A percentile compares a stretch with the other conserved stretches of the same genome.
Evolutionary conservation across 2,888 invertebrate species (phyloP).

Genomic region (Lasiommata megera): DNA sequence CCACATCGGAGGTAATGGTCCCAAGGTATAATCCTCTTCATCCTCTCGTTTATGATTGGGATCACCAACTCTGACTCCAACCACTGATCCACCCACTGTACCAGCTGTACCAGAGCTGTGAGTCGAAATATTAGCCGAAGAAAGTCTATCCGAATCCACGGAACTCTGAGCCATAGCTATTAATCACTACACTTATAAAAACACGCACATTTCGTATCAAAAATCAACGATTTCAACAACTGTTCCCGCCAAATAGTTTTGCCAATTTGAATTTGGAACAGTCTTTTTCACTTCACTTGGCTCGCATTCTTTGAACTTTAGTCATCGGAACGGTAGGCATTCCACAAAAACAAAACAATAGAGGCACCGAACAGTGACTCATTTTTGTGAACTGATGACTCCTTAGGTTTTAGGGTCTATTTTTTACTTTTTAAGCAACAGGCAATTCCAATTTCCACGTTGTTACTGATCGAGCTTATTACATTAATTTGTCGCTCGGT

Average conservation of each 20-base stretch:
- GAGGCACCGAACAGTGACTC: conserved; percentile 67
- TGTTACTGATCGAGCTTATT: conserved; percentile 31
- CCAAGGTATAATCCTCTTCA: conserved; percentile 89
- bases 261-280: conserved; percentile 31
- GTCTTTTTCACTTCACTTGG: conserved; percentile 32
- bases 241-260: conserved; percentile 30
- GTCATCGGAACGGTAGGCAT: conserved; percentile 60
- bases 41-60: conserved; percentile 71
- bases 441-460: conserved; percentile 51
- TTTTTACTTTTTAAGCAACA: conserved; percentile 40
- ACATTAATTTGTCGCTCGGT: conserved; percentile 46
- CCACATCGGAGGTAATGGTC: conserved; percentile 97
- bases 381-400: conserved; percentile 63
- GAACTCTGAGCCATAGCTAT: conserved; percentile 67
- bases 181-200: conserved; percentile 14
- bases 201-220: conserved; percentile 20
- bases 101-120: conserved; percentile 75
- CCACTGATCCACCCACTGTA: conserved; percentile 71
- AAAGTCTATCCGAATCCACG: conserved; percentile 74
- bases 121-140: conserved; percentile 74
- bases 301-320: conserved; percentile 41
- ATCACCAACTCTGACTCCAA: conserved; percentile 69
- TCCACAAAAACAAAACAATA: conserved; percentile 72
- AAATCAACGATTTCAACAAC: conserved; percentile 7
- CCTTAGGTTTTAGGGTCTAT: conserved; percentile 43